These are phyloP conservation scores for Asarcornis scutulata DNA, from an alignment of 2,113 vertebrate species.

Conservation along the genomic window DNA sequence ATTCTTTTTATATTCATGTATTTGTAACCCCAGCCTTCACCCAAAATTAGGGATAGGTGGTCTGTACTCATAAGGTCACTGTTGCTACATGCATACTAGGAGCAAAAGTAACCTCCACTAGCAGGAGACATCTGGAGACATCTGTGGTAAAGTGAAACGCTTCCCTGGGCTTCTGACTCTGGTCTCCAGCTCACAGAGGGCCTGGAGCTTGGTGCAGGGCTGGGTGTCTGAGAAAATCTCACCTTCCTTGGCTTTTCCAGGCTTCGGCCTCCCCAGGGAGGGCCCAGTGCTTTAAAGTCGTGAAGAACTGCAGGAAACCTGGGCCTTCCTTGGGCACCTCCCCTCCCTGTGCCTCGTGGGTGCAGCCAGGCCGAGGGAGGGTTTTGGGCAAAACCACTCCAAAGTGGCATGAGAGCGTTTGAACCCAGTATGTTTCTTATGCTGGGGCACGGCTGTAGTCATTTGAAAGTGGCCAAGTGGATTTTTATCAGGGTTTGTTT, in stretches of 20 bases:
- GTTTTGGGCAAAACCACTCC: not conserved
- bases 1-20: not conserved
- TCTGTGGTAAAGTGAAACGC: not conserved
- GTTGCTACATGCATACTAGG: not conserved
- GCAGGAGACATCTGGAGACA: not conserved
- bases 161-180: not conserved
- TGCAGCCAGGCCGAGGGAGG: not conserved
- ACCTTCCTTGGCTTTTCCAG: not conserved
- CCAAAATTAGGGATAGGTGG: not conserved
- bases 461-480: conserved; percentile 37
- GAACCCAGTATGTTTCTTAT: not conserved
- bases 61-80: not conserved
- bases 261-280: not conserved
- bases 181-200: not conserved
- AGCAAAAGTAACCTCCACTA: not conserved
- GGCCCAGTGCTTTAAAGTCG: not conserved
- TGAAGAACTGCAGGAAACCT: not conserved
- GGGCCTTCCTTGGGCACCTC: not conserved
- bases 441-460: conserved; percentile 23
- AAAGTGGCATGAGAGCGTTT: not conserved
- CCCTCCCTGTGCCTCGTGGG: accelerated
- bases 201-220: not conserved
- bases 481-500: conserved; percentile 65
- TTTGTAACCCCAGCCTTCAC: conserved; percentile 27
- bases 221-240: not conserved